Evolutionary conservation across 1,140 invertebrate genomes (phyloP).

Genomic region (Hermatobates lingyangjiaoensis): DNA sequence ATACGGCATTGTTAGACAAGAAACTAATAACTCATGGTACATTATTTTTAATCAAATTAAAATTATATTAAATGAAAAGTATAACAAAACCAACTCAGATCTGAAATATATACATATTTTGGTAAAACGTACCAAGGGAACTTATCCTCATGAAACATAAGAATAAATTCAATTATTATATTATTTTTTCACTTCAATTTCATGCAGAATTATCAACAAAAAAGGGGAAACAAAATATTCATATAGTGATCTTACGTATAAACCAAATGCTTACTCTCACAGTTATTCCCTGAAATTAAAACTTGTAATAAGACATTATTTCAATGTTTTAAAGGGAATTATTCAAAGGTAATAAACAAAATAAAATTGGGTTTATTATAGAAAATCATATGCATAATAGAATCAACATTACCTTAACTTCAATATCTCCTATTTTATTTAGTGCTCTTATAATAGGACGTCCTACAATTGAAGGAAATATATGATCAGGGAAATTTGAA

Average conservation of each 20-base stretch:
- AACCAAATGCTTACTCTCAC: conserved; percentile 29
- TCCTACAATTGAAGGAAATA: conserved; percentile 98
- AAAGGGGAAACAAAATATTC: no score
- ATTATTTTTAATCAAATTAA: no score
- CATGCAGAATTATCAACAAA: no score
- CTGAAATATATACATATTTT: no score
- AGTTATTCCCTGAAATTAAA: conserved; percentile 33
- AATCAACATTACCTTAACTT: conserved; percentile 72
- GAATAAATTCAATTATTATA: not conserved
- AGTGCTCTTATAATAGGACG: conserved; percentile 92
- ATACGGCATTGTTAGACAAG: no score
- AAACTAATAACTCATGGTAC: no score
- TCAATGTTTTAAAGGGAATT: no score
- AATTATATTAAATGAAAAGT: no score
- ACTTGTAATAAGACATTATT: no score
- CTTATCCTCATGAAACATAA: not conserved
- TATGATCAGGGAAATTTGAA: conserved; percentile 94
- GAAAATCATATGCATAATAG: not conserved
- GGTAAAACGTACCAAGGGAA: no score
- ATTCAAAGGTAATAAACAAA: not conserved
- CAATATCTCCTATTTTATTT: conserved; percentile 95
- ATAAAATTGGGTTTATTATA: not conserved
- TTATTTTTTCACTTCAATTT: not conserved
- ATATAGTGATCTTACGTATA: conserved; percentile 4
- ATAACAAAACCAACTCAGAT: no score